Evolutionary conservation across 2,113 vertebrate genomes (phyloP), one percentile per base, ranked within the genome.

Genomic region (Gobio gobio): DNA sequence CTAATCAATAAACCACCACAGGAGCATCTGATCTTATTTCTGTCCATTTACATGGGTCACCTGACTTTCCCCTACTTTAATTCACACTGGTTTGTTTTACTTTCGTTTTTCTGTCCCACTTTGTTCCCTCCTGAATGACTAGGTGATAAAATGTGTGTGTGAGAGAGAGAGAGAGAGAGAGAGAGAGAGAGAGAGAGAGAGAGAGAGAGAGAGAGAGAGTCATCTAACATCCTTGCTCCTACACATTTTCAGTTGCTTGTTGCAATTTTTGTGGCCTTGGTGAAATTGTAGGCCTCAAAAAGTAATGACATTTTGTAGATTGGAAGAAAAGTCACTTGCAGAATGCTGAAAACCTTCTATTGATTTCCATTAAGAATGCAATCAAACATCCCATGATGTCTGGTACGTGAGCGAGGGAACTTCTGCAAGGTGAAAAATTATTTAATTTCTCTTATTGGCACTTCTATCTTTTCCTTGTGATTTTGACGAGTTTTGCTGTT

Each of bases 351-450:
- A 92, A 90, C 77, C 72, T 84, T 51, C 70, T 93, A 95, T 95
- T 94, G 94, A 94, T 95, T 95, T 95, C 93, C 92, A 93, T 94
- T 94, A 94, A 93, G 93, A 95, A 91, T 79, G 85, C 93, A 94
- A 94, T 95, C 94, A 94, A 92, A 93, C 91, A 91, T 93, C 90
- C 92, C 91, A 89, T 90, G 89, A 89, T 89, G 78, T 87, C 74
- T 85, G 89, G 90, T 85, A 83, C 85, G 74, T 47, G 87, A 85
- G 86, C 84, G 82, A 68, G 77, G 64, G 85, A 81, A 73, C 89
- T 91, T 89, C 82, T 87, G 80, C 74, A 81, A 75, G 79, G 89
- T 87, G 86, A 92, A 93, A 91, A 90, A 92, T 87, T 88, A 89
- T 92, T 93, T 92, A 76, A 93, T 89, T 93, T 83, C 61, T 90